A percentile compares a stretch with the other conserved stretches of the same genome.
phyloP scores from a whole-genome alignment of 2,888 invertebrate genomes.

The Hirtodrosophila alboralis region DNA sequence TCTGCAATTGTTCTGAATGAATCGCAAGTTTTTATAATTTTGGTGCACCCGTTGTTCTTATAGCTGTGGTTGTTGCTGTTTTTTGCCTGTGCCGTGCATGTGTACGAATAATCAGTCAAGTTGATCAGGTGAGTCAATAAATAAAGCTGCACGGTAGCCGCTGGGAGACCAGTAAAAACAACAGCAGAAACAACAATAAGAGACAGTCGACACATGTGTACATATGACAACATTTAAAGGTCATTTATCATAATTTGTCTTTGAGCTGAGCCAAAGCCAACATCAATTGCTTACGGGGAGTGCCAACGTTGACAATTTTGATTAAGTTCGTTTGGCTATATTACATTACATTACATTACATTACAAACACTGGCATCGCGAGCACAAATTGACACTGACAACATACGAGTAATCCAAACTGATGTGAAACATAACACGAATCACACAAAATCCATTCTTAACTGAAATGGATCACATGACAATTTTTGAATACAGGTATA shows the following conservation, averaged over 20 bases:
- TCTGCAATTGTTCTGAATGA: conserved; percentile 48
- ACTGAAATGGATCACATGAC: conserved; percentile 28
- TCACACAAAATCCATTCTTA: conserved; percentile 37
- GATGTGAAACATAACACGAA: conserved; percentile 32
- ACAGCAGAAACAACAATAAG: conserved; percentile 7
- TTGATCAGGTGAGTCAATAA: conserved; percentile 83
- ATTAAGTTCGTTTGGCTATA: conserved; percentile 37
- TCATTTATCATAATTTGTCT: conserved; percentile 77
- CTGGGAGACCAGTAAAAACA: conserved; percentile 23
- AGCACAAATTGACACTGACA: conserved; percentile 30
- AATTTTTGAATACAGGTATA: too few species aligned
- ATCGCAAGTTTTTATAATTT: conserved; percentile 22
- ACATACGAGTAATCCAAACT: conserved; percentile 13
- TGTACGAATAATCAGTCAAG: conserved; percentile 83
- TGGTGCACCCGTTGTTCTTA: conserved; percentile 5
- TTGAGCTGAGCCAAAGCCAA: conserved; percentile 59
- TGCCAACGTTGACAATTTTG: conserved; percentile 44
- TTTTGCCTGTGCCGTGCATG: conserved; percentile 71
- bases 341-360: conserved; percentile 37
- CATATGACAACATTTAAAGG: conserved; percentile 75
- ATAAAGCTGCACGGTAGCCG: conserved; percentile 70
- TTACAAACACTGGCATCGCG: conserved; percentile 24
- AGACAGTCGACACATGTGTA: conserved; percentile 55
- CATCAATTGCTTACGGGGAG: conserved; percentile 55
- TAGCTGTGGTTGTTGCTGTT: conserved; percentile 25